These are phyloP conservation scores for Thomomys bottae DNA, from an alignment of 2,113 vertebrate species.

Conservation along the genomic window DNA sequence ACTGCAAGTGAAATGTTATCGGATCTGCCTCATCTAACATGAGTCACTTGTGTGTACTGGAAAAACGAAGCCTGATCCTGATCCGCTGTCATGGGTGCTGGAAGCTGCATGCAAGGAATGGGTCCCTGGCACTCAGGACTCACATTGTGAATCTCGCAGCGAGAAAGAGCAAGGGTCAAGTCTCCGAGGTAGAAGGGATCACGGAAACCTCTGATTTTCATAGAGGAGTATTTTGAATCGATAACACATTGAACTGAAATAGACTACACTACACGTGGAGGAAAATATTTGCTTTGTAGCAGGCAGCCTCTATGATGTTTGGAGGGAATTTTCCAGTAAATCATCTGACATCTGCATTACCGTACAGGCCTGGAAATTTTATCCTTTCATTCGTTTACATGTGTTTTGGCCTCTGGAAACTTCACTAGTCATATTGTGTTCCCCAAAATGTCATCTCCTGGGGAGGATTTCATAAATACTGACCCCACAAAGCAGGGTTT, in stretches of 20 bases:
- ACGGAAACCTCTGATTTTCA: slow-evolving; percentile 24
- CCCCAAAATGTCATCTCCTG: slow-evolving; percentile 63
- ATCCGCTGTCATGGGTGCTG: background rate
- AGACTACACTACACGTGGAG: slow-evolving; percentile 44
- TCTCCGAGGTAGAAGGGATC: background rate
- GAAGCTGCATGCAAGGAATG: background rate
- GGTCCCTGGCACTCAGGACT: background rate
- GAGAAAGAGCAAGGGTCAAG: background rate
- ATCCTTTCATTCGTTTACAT: slow-evolving; percentile 66
- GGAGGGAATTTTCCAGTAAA: slow-evolving; percentile 76
- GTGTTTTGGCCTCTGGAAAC: slow-evolving; percentile 64
- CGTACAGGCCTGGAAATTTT: slow-evolving; percentile 71
- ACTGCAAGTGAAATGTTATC: background rate
- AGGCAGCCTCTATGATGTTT: slow-evolving; percentile 64
- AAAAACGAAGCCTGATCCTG: background rate
- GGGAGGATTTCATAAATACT: slow-evolving; percentile 73
- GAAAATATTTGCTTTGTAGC: slow-evolving; percentile 74
- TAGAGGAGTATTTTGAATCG: slow-evolving; percentile 52
- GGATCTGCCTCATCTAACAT: background rate
- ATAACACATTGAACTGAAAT: slow-evolving; percentile 67
- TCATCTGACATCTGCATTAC: slow-evolving; percentile 74
- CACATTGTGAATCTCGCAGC: background rate
- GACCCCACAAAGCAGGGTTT: slow-evolving; percentile 52
- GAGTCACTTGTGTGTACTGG: background rate
- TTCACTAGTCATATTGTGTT: slow-evolving; percentile 74